These are phyloP conservation scores for Bellardia bayeri DNA, from an alignment of 2,888 invertebrate species.

Conservation along the genomic window DNA sequence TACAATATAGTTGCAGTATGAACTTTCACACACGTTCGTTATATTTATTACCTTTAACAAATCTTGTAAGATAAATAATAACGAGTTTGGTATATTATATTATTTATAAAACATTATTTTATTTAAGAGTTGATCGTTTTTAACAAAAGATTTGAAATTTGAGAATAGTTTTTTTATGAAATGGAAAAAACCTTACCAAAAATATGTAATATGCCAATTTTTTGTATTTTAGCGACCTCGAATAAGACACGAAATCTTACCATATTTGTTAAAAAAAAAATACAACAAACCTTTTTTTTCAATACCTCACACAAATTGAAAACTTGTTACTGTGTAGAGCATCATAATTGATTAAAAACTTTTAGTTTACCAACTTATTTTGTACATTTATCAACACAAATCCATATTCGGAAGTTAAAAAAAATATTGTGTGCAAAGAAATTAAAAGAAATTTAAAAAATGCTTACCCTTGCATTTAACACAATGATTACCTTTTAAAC, in stretches of 20 bases:
- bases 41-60: constrained; percentile 70
- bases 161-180: constrained; percentile 21
- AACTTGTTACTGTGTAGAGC: neutral
- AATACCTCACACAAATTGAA: constrained; percentile 10
- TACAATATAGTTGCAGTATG: neutral
- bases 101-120: constrained; percentile 59
- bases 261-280: constrained; percentile 14
- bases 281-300: neutral
- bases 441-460: constrained; percentile 28
- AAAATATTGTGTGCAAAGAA: constrained; percentile 5
- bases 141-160: constrained; percentile 47
- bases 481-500: constrained; percentile 31
- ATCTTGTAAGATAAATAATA: constrained; percentile 63
- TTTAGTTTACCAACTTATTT: neutral
- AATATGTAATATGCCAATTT: neutral
- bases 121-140: constrained; percentile 53
- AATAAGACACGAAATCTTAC: constrained; percentile 54
- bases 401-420: constrained; percentile 1
- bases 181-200: constrained; percentile 63
- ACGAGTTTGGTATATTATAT: constrained; percentile 50
- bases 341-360: neutral
- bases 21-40: constrained; percentile 57
- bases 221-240: constrained; percentile 21
- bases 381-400: neutral
- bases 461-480: constrained; percentile 52